Evolutionary conservation across 2,888 invertebrate species (phyloP), one percentile per base, ranked within the genome.

Genomic region (Drosophila kanekoi): DNA sequence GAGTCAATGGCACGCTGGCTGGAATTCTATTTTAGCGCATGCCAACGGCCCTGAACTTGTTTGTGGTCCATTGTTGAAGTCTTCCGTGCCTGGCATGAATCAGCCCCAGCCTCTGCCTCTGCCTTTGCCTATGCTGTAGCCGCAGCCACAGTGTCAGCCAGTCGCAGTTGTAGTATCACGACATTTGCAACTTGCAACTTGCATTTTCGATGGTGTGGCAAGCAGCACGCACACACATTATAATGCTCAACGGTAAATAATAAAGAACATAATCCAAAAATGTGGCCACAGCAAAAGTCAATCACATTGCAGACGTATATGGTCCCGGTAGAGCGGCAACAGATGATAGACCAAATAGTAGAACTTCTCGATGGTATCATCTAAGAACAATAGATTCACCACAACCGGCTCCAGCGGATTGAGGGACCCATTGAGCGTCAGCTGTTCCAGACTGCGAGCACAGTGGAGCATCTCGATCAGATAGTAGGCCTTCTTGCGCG

Each of bases 1-100:
- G 43, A 81, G 80, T 78, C 81, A 84, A 70, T 60, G 85, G 75
- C 81, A 73, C 56, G 65, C 54, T 41, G 62, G 60, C 61, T 60
- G 41, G 38, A 40, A 40, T 61, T 73, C 86, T 76, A 73, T 71
- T 81, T 82, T 68, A 71, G 65, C 79, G 52, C 68, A 72, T 68
- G 77, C 72, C 74, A 81, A 54, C 65, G 81, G 85, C 82, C 86
- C 82, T 85, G 82, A 81, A 81, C 86, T 81, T 72, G 82, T 81
- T 84, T 73, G 44, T 52, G 66, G 43, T 52, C 43, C 58, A 20
- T 64, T 53, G 40, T 62, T 60, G 40, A 64, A 13, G 52, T 63
- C 23, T 10, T 9, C 43, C 28, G 43, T n/a, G 33, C 43, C 45
- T 11, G 47, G 18, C 47, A 49, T 77, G 53, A 71, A 62, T 77